Base-by-base conservation (phyloP, 2,888 invertebrate genomes). In the Pollenia amentaria region DNA sequence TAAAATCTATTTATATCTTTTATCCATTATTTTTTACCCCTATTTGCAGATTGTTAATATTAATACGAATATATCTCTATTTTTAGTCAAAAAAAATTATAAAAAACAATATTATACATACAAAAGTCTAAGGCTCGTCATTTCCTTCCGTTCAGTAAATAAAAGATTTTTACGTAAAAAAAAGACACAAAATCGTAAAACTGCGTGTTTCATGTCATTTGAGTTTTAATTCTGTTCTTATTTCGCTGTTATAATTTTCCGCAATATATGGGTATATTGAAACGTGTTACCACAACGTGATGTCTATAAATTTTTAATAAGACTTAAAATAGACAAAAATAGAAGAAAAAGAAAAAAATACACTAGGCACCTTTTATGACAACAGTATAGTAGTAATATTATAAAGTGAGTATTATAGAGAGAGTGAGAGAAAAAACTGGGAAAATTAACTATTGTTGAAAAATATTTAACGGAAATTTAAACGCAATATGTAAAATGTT, bases 211-310 rank as follows among this genome's bases (percentile, higher is more conserved):
- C 42, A 62, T 75, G 51, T 51, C 64, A 80, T 76, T 76, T 55
- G 10, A 42, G 11, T 55, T 64, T 64, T 16, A 53, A 62, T 77
- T 14, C 3, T 73, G 29, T 55, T 40, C 38, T 48, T 51, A 69
- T 76, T 65, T 72, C 72, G 79, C 57, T 40, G 29, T 6, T 29
- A 29, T 29, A 29, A 86, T 80, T 83, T 83, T 72, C 57, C 62
- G 16, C 60, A 76, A 80, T 76, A 80, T 69, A 78, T 46, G 57
- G 78, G 67, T 53, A 46, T 77, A 87, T 73, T 84, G 72, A 84
- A 83, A 84, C 87, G 84, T 84, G 87, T 77, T 84, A 55, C 80
- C 51, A 77, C 80, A 87, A 87, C 87, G 87, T 87, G 87, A 84
- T 84, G 84, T 87, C 87, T 80, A 84, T 73, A 69, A 70, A 80